phyloP scores from a whole-genome alignment of 2,888 invertebrate genomes.

The Heliothis peltigera region DNA sequence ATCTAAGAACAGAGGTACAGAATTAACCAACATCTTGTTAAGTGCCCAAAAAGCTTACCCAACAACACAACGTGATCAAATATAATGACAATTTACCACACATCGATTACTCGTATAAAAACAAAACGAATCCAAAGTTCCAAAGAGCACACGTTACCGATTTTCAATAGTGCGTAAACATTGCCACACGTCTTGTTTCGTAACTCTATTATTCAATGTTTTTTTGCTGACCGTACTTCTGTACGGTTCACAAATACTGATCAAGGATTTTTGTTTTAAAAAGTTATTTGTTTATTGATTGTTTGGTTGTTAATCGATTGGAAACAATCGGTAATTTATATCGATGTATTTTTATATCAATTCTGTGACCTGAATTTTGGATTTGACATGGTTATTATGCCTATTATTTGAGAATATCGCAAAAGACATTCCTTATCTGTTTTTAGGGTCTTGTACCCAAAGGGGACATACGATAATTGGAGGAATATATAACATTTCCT shows the following conservation, averaged over 20 bases:
- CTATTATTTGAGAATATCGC: neutral
- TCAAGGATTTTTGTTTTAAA: conserved; percentile 47
- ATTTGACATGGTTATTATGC: conserved; percentile 27
- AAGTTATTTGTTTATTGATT: conserved; percentile 24
- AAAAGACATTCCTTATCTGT: too few relatives aligned
- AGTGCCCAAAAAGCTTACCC: conserved; percentile 13
- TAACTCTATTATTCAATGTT: conserved; percentile 42
- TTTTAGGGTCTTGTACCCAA: too few relatives aligned
- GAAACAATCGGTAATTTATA: conserved; percentile 49
- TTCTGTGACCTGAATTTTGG: conserved; percentile 10
- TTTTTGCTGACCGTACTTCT: conserved; percentile 21
- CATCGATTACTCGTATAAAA: conserved; percentile 24
- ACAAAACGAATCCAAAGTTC: conserved; percentile 19
- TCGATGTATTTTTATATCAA: conserved; percentile 10
- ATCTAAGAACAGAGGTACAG: neutral
- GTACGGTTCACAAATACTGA: conserved; percentile 38
- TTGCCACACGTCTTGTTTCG: conserved; percentile 41
- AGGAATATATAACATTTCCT: too few relatives aligned
- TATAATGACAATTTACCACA: conserved; percentile 28
- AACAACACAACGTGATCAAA: conserved; percentile 20
- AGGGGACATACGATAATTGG: too few relatives aligned
- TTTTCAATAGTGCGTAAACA: conserved; percentile 32
- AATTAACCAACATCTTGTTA: neutral
- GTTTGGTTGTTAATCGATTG: conserved; percentile 42
- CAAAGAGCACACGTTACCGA: conserved; percentile 38